Conservation (phyloP, 2,113 vertebrate genomes). For the Aptenodytes patagonicus region DNA sequence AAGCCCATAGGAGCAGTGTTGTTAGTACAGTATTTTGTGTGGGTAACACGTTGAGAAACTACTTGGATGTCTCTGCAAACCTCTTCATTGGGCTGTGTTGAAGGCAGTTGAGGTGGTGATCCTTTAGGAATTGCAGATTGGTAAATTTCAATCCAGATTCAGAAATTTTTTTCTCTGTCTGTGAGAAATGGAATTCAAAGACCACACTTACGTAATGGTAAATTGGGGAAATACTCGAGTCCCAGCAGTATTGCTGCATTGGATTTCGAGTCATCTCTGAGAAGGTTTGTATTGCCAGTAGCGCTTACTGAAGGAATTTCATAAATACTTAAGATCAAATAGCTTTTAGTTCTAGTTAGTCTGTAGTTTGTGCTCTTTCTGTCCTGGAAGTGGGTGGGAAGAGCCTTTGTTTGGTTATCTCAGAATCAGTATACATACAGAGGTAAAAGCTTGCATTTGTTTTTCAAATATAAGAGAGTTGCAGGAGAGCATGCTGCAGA, state of each 20-base stretch:
- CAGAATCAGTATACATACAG: background rate
- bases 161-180: background rate
- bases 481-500: background rate
- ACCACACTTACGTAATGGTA: background rate
- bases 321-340: background rate
- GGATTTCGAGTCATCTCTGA: background rate
- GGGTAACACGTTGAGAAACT: background rate
- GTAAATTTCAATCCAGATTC: background rate
- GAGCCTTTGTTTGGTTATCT: background rate
- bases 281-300: background rate
- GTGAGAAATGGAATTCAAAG: background rate
- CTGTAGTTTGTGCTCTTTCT: background rate
- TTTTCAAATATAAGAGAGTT: background rate
- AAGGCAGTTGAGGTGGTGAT: background rate
- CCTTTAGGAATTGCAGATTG: background rate
- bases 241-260: background rate
- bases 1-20: background rate
- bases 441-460: background rate
- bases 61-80: background rate
- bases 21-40: background rate
- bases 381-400: background rate
- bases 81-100: background rate
- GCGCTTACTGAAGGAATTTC: background rate
- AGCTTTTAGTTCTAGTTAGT: background rate
- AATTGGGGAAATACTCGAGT: background rate